Conservation (phyloP, 2,888 invertebrate species). For the Dicyrtoma fusca region DNA sequence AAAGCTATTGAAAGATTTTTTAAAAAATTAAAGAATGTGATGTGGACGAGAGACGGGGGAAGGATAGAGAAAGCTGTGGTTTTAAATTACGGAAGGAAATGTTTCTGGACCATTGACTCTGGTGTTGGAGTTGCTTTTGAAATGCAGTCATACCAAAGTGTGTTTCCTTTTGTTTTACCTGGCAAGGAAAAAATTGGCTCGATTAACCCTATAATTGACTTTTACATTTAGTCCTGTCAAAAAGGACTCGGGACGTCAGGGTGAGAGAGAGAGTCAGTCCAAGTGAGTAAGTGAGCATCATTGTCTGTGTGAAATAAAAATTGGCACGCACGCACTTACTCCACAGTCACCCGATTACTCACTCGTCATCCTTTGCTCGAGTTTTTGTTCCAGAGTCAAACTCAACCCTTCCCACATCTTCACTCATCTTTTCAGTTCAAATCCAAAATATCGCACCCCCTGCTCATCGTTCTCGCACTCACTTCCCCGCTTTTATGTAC, state of each 20-base stretch:
- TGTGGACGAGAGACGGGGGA: neutral
- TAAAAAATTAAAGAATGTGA: neutral
- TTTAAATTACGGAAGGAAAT: constrained; percentile 52
- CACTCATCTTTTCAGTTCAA: neutral
- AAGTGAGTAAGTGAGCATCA: neutral
- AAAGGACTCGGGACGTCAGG: neutral
- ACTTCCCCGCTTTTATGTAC: no score
- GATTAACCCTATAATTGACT: constrained; percentile 53
- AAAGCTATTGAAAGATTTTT: constrained; percentile 10
- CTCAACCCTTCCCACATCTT: neutral
- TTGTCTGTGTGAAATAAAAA: constrained; percentile 48
- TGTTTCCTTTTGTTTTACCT: constrained; percentile 35
- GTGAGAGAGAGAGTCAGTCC: neutral
- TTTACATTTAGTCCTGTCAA: constrained; percentile 36
- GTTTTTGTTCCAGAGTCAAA: neutral
- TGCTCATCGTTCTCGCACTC: neutral
- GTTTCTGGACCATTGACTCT: constrained; percentile 46
- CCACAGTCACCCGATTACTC: constrained; percentile 16
- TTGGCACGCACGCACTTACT: constrained; percentile 33
- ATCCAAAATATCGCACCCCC: neutral
- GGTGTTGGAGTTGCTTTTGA: neutral
- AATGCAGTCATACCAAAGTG: neutral
- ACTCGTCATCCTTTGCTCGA: neutral
- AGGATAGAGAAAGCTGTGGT: constrained; percentile 35
- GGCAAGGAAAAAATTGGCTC: constrained; percentile 46